Base-by-base conservation (phyloP, 2,888 invertebrate genomes). In the Hypolimnas misippus region DNA sequence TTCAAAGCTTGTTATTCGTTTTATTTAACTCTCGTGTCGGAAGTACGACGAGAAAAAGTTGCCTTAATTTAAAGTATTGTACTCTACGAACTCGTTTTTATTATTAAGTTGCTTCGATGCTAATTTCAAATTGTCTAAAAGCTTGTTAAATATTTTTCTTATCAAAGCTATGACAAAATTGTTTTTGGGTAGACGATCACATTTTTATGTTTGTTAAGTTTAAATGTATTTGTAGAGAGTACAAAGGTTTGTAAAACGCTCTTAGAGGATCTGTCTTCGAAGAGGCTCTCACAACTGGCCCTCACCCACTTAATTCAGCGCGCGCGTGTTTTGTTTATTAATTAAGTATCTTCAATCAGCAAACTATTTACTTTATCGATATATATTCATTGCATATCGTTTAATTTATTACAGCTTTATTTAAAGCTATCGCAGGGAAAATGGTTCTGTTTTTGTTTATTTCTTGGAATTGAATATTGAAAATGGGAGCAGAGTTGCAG, bases 261-360 rank as follows among this genome's bases (percentile, higher is more conserved):
- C 16, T 21, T 42, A n/a, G 52, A 61, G 55, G 42, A 63, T 56
- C 46, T 42, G 40, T 58, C 62, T 63, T 52, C 52, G 59, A 52
- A 52, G 59, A 56, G 59, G 33, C 50, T 62, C 61, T 46, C 19
- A 66, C 44, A 46, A 58, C 62, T 62, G 69, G 66, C 69, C 69
- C 69, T 69, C 69, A 69, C 69, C 69, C 64, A 69, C 68, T 69
- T 68, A 68, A 61, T 66, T 60, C 65, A 60, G 52, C 53, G 42
- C 58, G 49, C 54, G 67, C 69, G 69, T 68, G 68, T 57, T 58
- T 66, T 70, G 74, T 70, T 74, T 76, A 75, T 74, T 77, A 76
- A 73, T 71, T 62, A 60, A 49, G 17, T 29, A 65, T 59, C 44
- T 53, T 56, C 59, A 55, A 58, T 59, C 60, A 46, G 50, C 25